These are phyloP conservation scores for Motacilla alba DNA, from an alignment of 2,113 vertebrate genomes.

Conservation along the genomic window DNA sequence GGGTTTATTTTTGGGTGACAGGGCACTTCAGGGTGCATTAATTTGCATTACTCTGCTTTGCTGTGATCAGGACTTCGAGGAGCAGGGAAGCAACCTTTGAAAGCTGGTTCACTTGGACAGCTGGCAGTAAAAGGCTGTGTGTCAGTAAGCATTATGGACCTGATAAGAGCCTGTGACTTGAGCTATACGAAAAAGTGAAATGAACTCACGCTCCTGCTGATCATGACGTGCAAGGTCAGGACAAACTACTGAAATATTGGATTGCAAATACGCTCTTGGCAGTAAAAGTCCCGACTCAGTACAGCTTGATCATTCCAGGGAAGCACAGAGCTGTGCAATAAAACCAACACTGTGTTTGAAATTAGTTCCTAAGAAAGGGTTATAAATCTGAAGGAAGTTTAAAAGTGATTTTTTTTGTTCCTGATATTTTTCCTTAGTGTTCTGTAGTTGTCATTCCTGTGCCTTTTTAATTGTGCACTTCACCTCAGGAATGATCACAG, in stretches of 20 bases:
- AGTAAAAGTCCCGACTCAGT: neutral
- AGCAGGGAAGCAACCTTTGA: conserved; percentile 13
- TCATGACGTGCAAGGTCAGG: neutral
- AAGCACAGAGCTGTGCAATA: neutral
- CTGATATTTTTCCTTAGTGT: neutral
- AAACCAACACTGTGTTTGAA: neutral
- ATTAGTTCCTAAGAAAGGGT: neutral
- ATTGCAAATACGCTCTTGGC: neutral
- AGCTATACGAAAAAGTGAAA: neutral
- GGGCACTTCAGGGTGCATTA: neutral
- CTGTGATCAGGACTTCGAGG: neutral
- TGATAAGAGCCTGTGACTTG: neutral
- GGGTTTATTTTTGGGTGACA: neutral
- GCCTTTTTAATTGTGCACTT: neutral
- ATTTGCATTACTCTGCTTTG: neutral
- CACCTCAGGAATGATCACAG: neutral
- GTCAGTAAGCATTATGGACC: neutral
- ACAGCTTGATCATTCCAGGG: neutral
- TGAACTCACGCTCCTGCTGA: neutral
- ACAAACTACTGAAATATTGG: neutral
- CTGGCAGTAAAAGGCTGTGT: conserved; percentile 14
- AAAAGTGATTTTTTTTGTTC: neutral
- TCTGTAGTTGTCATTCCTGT: neutral
- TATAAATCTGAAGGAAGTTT: neutral
- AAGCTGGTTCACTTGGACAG: neutral